A percentile compares a stretch with the other conserved stretches of the same genome.
phyloP scores from a whole-genome alignment of 2,888 invertebrate species.

The Epistrophella euchroma region DNA sequence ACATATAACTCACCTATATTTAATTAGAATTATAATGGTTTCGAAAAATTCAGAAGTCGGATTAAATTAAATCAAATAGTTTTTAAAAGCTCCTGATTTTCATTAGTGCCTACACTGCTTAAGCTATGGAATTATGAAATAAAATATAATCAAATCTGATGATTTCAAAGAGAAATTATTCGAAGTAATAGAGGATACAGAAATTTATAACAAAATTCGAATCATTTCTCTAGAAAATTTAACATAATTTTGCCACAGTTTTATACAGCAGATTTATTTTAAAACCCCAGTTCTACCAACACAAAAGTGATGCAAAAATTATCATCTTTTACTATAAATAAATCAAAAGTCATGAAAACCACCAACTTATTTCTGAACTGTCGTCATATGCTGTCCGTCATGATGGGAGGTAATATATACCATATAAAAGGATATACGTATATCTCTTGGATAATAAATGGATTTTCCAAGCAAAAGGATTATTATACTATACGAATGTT shows the following conservation, averaged over 20 bases:
- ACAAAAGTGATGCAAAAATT: neutral
- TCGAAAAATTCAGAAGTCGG: too few species aligned
- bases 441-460: conserved; percentile 20
- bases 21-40: too few species aligned
- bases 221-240: neutral
- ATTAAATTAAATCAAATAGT: too few species aligned
- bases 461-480: neutral
- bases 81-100: too few species aligned
- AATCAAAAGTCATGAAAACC: conserved; percentile 31
- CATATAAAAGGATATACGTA: neutral
- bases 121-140: too few species aligned
- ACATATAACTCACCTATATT: too few species aligned
- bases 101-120: too few species aligned
- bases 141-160: too few species aligned
- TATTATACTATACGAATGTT: conserved; percentile 1
- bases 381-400: conserved; percentile 33
- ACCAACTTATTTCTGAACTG: conserved; percentile 22
- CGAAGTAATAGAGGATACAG: neutral
- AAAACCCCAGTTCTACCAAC: neutral
- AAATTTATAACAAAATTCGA: neutral
- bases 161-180: neutral
- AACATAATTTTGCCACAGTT: neutral
- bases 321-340: conserved; percentile 12
- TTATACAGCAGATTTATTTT: neutral
- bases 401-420: neutral